phyloP scores from a whole-genome alignment of 2,888 invertebrate genomes.

The Cepaea hortensis region DNA sequence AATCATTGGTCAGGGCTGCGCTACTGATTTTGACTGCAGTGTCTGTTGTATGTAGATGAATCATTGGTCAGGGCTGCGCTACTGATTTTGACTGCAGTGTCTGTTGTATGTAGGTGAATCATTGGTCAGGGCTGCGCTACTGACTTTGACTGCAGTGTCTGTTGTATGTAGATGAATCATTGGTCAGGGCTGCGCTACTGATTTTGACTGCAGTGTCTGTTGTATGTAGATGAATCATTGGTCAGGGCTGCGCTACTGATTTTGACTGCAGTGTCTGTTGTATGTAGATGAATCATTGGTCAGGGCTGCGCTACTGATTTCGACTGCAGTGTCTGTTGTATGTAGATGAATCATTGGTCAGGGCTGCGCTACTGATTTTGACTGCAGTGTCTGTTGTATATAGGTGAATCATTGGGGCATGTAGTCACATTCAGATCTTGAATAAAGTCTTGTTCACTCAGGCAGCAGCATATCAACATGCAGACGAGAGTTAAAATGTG shows the following conservation, averaged over 20 bases:
- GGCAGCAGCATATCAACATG: too few relatives aligned
- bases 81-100: constrained; percentile 2
- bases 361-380: constrained; percentile 33
- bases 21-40: constrained; percentile 5
- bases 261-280: background rate
- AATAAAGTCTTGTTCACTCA: too few relatives aligned
- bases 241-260: constrained; percentile 52
- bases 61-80: constrained; percentile 50
- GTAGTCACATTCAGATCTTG: too few relatives aligned
- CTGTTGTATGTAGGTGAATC: background rate
- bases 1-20: constrained; percentile 50
- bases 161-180: background rate
- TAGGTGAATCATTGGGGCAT: background rate
- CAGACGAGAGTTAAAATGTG: too few relatives aligned
- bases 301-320: constrained; percentile 49
- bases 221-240: too few relatives aligned
- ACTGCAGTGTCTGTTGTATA: background rate
- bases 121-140: constrained; percentile 51
- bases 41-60: background rate
- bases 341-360: constrained; percentile 46
- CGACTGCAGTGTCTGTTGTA: background rate
- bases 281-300: constrained; percentile 8
- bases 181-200: constrained; percentile 51
- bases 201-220: background rate
- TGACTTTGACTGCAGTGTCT: background rate